Base-by-base conservation (phyloP, 2,888 invertebrate genomes). In the Drosophila rubida region DNA sequence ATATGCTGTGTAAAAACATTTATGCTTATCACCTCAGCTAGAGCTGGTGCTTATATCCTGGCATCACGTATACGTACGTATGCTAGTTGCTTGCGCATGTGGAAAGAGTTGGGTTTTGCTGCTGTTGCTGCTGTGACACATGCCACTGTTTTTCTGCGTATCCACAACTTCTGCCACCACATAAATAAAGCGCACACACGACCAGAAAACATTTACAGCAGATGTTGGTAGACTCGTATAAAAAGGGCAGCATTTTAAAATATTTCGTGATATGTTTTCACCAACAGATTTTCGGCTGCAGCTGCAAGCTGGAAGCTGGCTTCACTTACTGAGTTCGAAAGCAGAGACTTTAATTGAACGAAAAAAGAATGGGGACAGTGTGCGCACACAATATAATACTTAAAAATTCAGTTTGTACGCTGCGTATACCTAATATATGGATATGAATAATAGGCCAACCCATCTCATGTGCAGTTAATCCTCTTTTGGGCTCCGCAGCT, bases 131-230 rank as follows among this genome's bases (percentile, higher is more conserved):
- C 45, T 54, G 49, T 59, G 50, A 65, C 80, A 83, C 61, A 78
- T 73, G 86, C 70, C 42, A 55, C 44, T 37, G 44, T 65, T 86
- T 67, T 58, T 55, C 51, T 53, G 39, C 49, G 13, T 41, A 11
- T n/a, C 42, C 74, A 73, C 73, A 80, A 73, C 59, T 69, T 69
- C 8, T 42, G 65, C 59, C 66, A 57, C 53, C 66, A 16, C 78
- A 50, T 66, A 25, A 60, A 69, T 60, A 51, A 61, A 68, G 55
- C n/a, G 25, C n/a, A 39, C 13, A 27, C 14, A 44, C 48, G 14
- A 6, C 5, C 25, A 6, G 6, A 25, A 13, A 19, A 30, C 19
- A 16, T 30, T 11, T 30, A 39, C 48, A 76, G 59, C 64, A 53
- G 41, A 49, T 60, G 49, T 39, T 59, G 41, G 44, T 30, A 30